phyloP scores from a whole-genome alignment of 2,888 invertebrate species.

The Ectobius pallidus region DNA sequence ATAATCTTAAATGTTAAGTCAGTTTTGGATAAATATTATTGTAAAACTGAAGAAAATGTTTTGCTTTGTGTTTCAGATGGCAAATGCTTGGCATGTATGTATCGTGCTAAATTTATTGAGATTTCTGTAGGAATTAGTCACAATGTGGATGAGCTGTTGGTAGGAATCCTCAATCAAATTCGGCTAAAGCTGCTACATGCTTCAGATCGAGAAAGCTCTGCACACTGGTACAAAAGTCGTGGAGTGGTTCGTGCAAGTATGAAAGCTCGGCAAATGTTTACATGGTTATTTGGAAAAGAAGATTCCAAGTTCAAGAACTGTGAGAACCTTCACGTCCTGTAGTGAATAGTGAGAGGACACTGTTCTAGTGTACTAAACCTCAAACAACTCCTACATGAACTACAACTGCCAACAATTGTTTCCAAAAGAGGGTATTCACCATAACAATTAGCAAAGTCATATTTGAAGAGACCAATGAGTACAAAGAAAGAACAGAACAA shows the following conservation, averaged over 20 bases:
- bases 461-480: no score
- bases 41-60: no score
- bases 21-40: no score
- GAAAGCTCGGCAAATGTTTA: constrained; percentile 85
- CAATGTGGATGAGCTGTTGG: constrained; percentile 94
- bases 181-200: constrained; percentile 73
- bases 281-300: constrained; percentile 90
- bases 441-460: no score
- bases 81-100: constrained; percentile 88
- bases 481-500: not conserved
- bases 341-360: constrained; percentile 53
- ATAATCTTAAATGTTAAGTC: no score
- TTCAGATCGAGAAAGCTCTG: constrained; percentile 55
- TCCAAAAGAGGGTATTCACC: no score
- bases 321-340: constrained; percentile 86
- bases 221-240: constrained; percentile 84
- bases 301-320: constrained; percentile 91
- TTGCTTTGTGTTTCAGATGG: constrained; percentile 77
- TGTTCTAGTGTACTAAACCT: not conserved
- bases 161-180: constrained; percentile 91
- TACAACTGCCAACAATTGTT: no score
- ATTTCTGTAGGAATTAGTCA: constrained; percentile 96
- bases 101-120: constrained; percentile 92
- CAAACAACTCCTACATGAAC: no score
- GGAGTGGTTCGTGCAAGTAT: constrained; percentile 86